A percentile compares a stretch with the other conserved stretches of the same genome.
Conservation (phyloP, 2,888 invertebrate species). For the Lamproptera curius region DNA sequence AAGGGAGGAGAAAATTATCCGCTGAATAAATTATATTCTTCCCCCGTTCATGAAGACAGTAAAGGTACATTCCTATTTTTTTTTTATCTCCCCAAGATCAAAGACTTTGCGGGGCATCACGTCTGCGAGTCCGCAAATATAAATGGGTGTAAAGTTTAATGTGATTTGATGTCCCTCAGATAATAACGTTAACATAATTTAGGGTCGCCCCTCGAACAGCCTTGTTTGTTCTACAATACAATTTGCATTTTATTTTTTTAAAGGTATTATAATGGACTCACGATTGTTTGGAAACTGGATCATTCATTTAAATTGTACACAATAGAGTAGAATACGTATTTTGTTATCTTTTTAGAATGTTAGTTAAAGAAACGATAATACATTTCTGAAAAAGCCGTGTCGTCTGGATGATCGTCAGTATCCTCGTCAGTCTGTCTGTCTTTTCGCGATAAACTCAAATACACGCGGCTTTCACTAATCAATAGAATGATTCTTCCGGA, state of each 20-base stretch:
- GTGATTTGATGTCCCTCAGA: constrained; percentile 69
- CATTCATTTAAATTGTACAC: neutral
- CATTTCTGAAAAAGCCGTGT: too few relatives aligned
- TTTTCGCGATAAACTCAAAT: too few relatives aligned
- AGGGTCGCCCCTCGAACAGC: constrained; percentile 52
- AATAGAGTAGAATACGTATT: neutral
- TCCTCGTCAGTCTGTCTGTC: too few relatives aligned
- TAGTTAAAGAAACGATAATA: too few relatives aligned
- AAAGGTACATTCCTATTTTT: constrained; percentile 74
- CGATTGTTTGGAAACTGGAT: constrained; percentile 4
- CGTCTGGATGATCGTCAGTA: too few relatives aligned
- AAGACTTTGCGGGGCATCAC: constrained; percentile 69
- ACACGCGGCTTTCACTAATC: too few relatives aligned
- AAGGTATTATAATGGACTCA: neutral
- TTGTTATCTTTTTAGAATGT: too few relatives aligned
- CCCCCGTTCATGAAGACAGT: constrained; percentile 74
- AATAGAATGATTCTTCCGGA: too few relatives aligned
- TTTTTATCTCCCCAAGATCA: constrained; percentile 68
- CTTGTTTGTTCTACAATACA: constrained; percentile 63
- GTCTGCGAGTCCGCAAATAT: constrained; percentile 66
- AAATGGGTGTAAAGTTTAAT: constrained; percentile 73
- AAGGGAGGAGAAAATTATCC: constrained; percentile 76
- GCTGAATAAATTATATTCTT: constrained; percentile 77
- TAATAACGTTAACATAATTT: constrained; percentile 68
- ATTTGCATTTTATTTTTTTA: constrained; percentile 34